Evolutionary conservation across 2,113 vertebrate genomes (phyloP), one percentile per base, ranked within the genome.

Genomic region (Cryptomyrus ogoouensis): DNA sequence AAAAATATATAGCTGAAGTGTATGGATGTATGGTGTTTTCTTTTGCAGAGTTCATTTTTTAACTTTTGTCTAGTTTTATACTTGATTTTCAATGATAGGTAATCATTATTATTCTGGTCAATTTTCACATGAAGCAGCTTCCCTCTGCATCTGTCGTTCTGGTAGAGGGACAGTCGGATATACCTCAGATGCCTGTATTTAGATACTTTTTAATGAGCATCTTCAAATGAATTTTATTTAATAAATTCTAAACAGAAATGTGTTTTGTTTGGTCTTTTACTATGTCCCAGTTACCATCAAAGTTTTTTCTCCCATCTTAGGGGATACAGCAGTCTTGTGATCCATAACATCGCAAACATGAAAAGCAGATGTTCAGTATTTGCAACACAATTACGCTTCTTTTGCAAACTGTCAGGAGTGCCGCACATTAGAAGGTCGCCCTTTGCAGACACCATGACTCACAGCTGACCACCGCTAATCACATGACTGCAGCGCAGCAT

Each of bases 151-250:
- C 70, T 88, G 89, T 89, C 83, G 91, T 91, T 93, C 89, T 91
- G 93, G 92, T 95, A 94, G 91, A 93, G 93, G 92, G 91, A 94
- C 92, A 92, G 90, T 93, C 89, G 91, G 89, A 95, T 94, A 95
- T 95, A 96, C 96, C 96, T 96, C 96, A 96, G 93, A 94, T 95
- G 95, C 95, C 95, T 96, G 94, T 94, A 95, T 95, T 95, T 94
- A 93, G 92, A 95, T 94, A 95, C 94, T 95, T 96, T 96, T 92
- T 96, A 94, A 94, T 90, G 90, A 92, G 92, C 91, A 92, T 94
- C 90, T 93, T 93, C 89, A 94, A 91, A 88, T 94, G 91, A 90
- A 88, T 92, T 88, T 91, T 91, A 88, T 89, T 94, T 94, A 96
- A 95, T 95, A 95, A 95, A 96, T 92, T 89, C 93, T 94, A 91